Conservation (phyloP, 2,888 invertebrate genomes). For the Drosophila histrio region DNA sequence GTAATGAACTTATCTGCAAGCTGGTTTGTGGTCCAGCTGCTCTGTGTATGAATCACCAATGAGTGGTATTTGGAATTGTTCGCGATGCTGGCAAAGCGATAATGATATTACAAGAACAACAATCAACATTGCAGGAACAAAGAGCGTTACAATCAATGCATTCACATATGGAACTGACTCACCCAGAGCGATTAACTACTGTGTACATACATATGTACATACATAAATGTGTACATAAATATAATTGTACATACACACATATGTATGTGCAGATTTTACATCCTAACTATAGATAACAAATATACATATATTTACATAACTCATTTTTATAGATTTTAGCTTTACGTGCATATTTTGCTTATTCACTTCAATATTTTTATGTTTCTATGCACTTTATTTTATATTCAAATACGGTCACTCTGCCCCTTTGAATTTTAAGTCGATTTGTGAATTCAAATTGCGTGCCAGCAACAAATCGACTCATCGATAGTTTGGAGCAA, state of each 20-base stretch:
- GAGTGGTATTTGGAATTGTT: neutral
- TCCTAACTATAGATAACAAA: neutral
- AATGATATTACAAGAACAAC: constrained; percentile 9
- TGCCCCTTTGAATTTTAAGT: neutral
- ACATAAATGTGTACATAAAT: neutral
- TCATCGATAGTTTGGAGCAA: neutral
- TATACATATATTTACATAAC: too few relatives aligned
- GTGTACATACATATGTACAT: neutral
- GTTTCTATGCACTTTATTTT: neutral
- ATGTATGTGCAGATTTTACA: neutral
- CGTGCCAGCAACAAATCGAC: neutral
- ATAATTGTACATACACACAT: neutral
- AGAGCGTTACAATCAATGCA: constrained; percentile 9
- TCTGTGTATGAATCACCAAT: constrained; percentile 14
- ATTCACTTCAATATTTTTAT: neutral
- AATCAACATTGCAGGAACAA: constrained; percentile 10
- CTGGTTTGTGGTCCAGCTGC: constrained; percentile 17
- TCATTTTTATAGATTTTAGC: too few relatives aligned
- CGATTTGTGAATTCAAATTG: neutral
- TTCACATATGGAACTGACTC: constrained; percentile 6
- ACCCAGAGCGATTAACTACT: neutral
- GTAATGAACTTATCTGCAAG: neutral
- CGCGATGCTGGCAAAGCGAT: constrained; percentile 1
- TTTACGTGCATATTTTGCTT: too few relatives aligned
- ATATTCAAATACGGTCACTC: constrained; percentile 5